Evolutionary conservation across 2,888 invertebrate species (phyloP).

Genomic region (Dusona sp.): DNA sequence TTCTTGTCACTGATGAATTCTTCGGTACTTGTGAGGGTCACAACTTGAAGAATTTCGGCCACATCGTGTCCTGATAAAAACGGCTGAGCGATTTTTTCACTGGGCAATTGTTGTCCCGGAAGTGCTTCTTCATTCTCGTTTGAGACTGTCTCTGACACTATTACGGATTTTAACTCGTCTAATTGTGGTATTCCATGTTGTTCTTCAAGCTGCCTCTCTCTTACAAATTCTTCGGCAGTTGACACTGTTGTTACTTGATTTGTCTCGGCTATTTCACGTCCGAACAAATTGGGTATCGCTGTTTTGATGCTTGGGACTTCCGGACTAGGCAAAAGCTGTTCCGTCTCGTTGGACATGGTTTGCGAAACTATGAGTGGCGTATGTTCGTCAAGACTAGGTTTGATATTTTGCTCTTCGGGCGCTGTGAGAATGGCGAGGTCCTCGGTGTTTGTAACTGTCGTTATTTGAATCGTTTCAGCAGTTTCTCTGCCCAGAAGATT

Average conservation of each 20-base stretch:
- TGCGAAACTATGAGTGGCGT: conserved; percentile 76
- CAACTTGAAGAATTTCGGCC: conserved; percentile 73
- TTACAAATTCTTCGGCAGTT: conserved; percentile 75
- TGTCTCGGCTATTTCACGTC: conserved; percentile 79
- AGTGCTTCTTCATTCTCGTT: conserved; percentile 71
- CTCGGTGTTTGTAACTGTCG: conserved; percentile 72
- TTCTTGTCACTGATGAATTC: conserved; percentile 73
- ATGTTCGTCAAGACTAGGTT: conserved; percentile 76
- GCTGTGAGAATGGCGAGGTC: conserved; percentile 69
- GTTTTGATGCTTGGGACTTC: conserved; percentile 78
- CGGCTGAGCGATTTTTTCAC: conserved; percentile 78
- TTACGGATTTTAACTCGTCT: conserved; percentile 68
- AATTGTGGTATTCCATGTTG: conserved; percentile 69
- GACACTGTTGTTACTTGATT: conserved; percentile 75
- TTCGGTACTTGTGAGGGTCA: conserved; percentile 77
- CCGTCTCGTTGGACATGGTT: conserved; percentile 73
- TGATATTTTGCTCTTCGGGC: conserved; percentile 75
- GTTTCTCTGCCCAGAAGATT: conserved; percentile 77
- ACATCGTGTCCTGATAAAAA: conserved; percentile 80
- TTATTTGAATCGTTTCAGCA: conserved; percentile 81
- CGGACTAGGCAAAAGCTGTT: conserved; percentile 72
- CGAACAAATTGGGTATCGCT: conserved; percentile 81
- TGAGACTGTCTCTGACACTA: conserved; percentile 70
- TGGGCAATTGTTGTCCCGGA: conserved; percentile 71
- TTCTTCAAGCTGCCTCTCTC: conserved; percentile 65